phyloP scores from a whole-genome alignment of 2,888 invertebrate species.

The Punctoribates punctum region DNA sequence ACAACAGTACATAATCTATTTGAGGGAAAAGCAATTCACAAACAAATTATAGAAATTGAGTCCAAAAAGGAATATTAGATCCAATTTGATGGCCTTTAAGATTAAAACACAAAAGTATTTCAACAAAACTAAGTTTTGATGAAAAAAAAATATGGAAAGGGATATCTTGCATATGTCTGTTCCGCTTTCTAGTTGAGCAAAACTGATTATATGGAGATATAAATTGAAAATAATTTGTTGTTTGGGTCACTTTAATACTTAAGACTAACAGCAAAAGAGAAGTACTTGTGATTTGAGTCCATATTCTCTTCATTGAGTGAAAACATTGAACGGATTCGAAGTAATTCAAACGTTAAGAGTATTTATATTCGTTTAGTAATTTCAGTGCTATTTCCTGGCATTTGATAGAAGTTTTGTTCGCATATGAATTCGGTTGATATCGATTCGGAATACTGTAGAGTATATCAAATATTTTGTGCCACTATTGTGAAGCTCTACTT shows the following conservation, averaged over 20 bases:
- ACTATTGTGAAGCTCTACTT: constrained; percentile 1
- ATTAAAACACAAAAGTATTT: too few species aligned
- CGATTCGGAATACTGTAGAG: constrained; percentile 1
- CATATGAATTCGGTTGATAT: constrained; percentile 27
- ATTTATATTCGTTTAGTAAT: constrained; percentile 34
- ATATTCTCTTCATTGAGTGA: constrained; percentile 13
- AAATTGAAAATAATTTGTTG: background rate
- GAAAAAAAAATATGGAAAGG: too few species aligned
- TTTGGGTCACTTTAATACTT: background rate
- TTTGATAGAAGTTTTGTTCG: constrained; percentile 24
- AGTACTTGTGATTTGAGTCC: background rate
- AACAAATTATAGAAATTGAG: too few species aligned
- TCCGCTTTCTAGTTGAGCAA: too few species aligned
- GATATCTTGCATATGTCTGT: too few species aligned
- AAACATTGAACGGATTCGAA: constrained; percentile 10
- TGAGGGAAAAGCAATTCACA: too few species aligned
- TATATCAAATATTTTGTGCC: constrained; percentile 32
- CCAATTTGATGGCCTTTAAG: too few species aligned
- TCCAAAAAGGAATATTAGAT: too few species aligned
- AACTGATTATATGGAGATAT: background rate
- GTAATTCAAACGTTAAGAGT: constrained; percentile 30
- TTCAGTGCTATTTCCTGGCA: constrained; percentile 9
- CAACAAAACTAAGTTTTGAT: too few species aligned
- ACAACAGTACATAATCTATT: too few species aligned
- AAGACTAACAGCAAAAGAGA: background rate